A percentile compares a stretch with the other conserved stretches of the same genome.
Evolutionary conservation across 37 sponge, comb jelly and placozoan species (phyloP).

Genomic region (Bolinopsis microptera): DNA sequence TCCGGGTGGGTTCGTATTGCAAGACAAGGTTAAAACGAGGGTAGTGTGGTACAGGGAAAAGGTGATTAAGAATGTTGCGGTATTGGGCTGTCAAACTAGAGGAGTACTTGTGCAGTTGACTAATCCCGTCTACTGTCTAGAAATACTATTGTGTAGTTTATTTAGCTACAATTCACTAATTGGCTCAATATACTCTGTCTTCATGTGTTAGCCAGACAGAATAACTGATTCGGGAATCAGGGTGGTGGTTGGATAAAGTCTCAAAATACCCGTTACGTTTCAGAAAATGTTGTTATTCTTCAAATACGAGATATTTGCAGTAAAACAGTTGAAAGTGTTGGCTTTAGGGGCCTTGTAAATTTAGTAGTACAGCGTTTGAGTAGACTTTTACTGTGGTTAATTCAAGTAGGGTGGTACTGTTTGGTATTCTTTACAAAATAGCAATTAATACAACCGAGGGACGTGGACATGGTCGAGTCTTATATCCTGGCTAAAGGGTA

Average conservation of each 20-base stretch:
- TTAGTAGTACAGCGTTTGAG: not conserved
- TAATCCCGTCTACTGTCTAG: not conserved
- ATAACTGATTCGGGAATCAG: not conserved
- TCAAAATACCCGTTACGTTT: no score
- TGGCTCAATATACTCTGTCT: not conserved
- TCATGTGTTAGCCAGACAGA: not conserved
- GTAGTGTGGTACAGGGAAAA: not conserved
- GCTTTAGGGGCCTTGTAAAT: no score
- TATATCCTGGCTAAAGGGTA: not conserved
- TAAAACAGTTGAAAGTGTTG: no score
- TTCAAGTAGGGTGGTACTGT: not conserved
- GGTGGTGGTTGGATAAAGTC: no score
- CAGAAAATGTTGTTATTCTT: no score
- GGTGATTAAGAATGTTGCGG: constrained; percentile 44
- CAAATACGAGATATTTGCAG: no score
- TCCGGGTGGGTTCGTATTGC: not conserved
- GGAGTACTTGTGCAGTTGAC: not conserved
- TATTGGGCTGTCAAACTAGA: constrained; percentile 5
- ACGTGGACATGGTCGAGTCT: not conserved
- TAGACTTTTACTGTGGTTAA: not conserved
- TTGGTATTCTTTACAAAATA: not conserved
- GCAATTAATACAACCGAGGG: not conserved
- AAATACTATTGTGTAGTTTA: not conserved
- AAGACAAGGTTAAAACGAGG: not conserved
- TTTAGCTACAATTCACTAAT: not conserved